phyloP scores from a whole-genome alignment of 2,113 vertebrate genomes.

The Brachyhypopomus occidentalis region DNA sequence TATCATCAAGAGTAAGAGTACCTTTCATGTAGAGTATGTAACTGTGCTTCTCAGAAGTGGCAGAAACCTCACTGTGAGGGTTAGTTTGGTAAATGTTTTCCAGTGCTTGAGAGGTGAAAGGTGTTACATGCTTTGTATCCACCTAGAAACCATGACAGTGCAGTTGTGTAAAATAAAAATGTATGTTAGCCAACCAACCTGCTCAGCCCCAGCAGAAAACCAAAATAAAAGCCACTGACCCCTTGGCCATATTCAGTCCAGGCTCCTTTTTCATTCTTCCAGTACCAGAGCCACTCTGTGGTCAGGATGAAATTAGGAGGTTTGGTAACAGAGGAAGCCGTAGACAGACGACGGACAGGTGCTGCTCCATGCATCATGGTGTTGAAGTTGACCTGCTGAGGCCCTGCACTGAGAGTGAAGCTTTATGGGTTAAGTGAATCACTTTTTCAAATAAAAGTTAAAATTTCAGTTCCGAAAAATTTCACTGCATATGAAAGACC shows the following conservation, averaged over 20 bases:
- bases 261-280: constrained; percentile 74
- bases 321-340: constrained; percentile 83
- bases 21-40: constrained; percentile 65
- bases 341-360: constrained; percentile 84
- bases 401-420: constrained; percentile 25
- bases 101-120: constrained; percentile 64
- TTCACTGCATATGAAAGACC: not conserved
- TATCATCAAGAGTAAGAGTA: not conserved
- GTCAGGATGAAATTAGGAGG: constrained; percentile 86
- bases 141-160: constrained; percentile 51
- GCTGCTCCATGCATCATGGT: constrained; percentile 72
- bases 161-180: not conserved
- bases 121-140: not conserved
- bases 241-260: constrained; percentile 86
- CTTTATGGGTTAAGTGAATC: not conserved
- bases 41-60: constrained; percentile 54
- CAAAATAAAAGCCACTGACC: constrained; percentile 69
- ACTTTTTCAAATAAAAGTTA: not conserved
- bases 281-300: constrained; percentile 94
- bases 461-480: not conserved
- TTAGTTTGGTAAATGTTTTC: constrained; percentile 68
- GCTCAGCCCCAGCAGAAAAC: not conserved
- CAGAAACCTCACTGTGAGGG: constrained; percentile 53
- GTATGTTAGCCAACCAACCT: not conserved
- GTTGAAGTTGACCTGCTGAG: constrained; percentile 70